phyloP scores from a whole-genome alignment of 2,888 invertebrate genomes.

The Aporophyla lueneburgensis region DNA sequence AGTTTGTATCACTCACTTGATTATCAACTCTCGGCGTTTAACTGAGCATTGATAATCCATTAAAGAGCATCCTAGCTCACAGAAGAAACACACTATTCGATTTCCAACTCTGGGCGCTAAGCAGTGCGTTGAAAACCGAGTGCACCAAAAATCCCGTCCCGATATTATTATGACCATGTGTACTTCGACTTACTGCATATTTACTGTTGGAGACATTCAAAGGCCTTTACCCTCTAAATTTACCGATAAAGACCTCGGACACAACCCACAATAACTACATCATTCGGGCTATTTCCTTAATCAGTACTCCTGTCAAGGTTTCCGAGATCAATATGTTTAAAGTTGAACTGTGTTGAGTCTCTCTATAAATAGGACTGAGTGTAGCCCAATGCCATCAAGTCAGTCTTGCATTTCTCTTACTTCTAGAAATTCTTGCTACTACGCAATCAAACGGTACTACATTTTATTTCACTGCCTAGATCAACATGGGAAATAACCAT shows the following conservation, averaged over 20 bases:
- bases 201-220: neutral
- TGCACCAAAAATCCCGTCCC: too few relatives aligned
- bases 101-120: too few relatives aligned
- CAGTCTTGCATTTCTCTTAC: conserved; percentile 12
- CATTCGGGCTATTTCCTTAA: neutral
- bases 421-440: conserved; percentile 26
- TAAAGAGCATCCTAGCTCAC: too few relatives aligned
- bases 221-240: neutral
- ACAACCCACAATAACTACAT: neutral
- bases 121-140: too few relatives aligned
- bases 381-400: conserved; percentile 34
- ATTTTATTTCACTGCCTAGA: conserved; percentile 39
- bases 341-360: neutral
- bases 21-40: too few relatives aligned
- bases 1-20: too few relatives aligned
- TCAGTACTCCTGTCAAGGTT: conserved; percentile 1
- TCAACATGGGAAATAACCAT: conserved; percentile 38
- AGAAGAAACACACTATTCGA: too few relatives aligned
- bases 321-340: neutral
- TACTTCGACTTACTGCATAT: too few relatives aligned
- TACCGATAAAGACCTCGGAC: neutral
- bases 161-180: too few relatives aligned
- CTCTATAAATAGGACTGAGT: conserved; percentile 25
- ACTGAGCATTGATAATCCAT: too few relatives aligned
- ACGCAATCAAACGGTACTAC: conserved; percentile 1